Evolutionary conservation across 2,113 vertebrate genomes (phyloP).

Genomic region (Catharus minimus): DNA sequence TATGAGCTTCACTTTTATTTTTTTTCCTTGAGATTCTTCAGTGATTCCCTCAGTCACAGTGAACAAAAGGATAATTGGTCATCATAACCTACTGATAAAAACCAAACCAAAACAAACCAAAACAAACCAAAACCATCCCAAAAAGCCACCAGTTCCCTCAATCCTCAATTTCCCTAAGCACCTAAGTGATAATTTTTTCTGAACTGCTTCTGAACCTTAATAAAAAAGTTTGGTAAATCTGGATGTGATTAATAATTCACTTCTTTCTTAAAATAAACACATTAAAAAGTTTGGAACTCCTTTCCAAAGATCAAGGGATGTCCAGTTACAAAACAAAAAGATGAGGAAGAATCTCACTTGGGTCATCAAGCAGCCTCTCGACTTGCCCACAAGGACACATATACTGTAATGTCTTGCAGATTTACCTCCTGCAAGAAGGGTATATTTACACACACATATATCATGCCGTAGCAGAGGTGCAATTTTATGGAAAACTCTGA

Average conservation of each 20-base stretch:
- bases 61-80: neutral
- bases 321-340: neutral
- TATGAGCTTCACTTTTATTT: neutral
- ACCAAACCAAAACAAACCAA: neutral
- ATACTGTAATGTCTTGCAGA: neutral
- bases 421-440: neutral
- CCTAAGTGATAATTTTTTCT: neutral
- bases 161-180: neutral
- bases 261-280: conserved; percentile 1
- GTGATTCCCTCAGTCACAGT: neutral
- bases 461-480: neutral
- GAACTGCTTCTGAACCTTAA: neutral
- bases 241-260: neutral
- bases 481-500: conserved; percentile 20
- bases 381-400: neutral
- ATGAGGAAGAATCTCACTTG: neutral
- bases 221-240: neutral
- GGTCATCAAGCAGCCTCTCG: neutral
- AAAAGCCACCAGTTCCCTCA: neutral
- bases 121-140: neutral
- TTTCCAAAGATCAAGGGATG: conserved; percentile 14
- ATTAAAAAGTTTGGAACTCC: neutral
- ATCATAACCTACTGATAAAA: neutral
- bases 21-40: neutral
- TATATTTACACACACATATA: neutral